phyloP scores from a whole-genome alignment of 1,140 invertebrate species.

The Drosophila nikananu region DNA sequence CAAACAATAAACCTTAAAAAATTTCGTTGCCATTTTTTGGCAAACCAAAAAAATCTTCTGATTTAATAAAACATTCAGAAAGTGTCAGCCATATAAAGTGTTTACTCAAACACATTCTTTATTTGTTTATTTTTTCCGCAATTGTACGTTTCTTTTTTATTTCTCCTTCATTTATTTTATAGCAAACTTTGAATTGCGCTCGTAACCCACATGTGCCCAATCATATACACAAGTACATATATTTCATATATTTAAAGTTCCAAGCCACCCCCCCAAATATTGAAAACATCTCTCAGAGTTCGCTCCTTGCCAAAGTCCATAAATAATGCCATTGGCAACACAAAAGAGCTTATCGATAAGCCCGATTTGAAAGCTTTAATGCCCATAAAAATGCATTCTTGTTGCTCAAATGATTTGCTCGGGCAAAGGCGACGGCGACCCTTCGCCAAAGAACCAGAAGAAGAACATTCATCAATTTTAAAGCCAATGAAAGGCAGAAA shows the following conservation, averaged over 20 bases:
- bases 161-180: conserved; percentile 16
- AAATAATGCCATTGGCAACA: conserved; percentile 62
- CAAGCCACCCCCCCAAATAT: background rate
- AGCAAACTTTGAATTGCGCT: conserved; percentile 6
- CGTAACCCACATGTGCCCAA: background rate
- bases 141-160: background rate
- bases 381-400: conserved; percentile 69
- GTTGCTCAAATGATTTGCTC: conserved; percentile 40
- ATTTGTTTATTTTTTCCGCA: conserved; percentile 20
- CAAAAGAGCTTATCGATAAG: conserved; percentile 61
- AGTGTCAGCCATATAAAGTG: conserved; percentile 17
- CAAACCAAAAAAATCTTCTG: background rate
- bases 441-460: conserved; percentile 1
- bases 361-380: conserved; percentile 66
- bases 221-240: background rate
- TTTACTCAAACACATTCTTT: conserved; percentile 10
- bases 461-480: conserved; percentile 73
- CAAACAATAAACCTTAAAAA: background rate
- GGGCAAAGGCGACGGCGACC: conserved; percentile 4
- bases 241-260: conserved; percentile 12
- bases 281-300: conserved; percentile 14
- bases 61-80: conserved; percentile 1
- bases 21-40: too few relatives aligned
- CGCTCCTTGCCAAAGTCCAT: conserved; percentile 41
- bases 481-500: conserved; percentile 49